Base-by-base conservation (phyloP, 2,113 vertebrate species). In the Onychorhynchus coronatus region DNA sequence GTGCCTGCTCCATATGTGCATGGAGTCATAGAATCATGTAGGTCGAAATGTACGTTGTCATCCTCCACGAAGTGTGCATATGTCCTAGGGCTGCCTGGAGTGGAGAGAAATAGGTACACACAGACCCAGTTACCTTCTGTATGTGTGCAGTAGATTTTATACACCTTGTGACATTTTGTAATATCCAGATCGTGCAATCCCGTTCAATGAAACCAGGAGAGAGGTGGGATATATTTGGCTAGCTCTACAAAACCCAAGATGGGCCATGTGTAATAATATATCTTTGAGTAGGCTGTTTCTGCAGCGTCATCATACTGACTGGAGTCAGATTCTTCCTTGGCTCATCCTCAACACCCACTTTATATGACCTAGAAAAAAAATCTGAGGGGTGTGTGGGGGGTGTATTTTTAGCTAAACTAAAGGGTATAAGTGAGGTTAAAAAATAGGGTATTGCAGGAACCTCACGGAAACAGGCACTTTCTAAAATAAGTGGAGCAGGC, bases 321-420 rank as follows among this genome's bases (percentile, higher is more conserved):
- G 97, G 98, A 97, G 95, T 98, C 98, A 96, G 72, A 91, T 98
- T 98, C 97, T 97, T 92, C 96, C 81, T 98, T 98, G 98, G 98
- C 98, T 98, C 97, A 96, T 97, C 76, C 90, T 89, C 76, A 84
- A 95, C 93, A 96, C 91, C 85, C 68, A 91, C 97, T 97, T 97
- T 97, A 94, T 97, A 90, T 98, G 98, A 98, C 97, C 97, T 97
- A 98, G 97, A 97, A 97, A 98, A 98, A 96, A 94, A 95, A 98
- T 96, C 97, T 85, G 91, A 89, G 96, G 79, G 75, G 90, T 65
- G 94, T 92, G 94, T 96, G 93, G 59, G 85, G 78, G 55, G 53
- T 97, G 74, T 98, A 98, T 98, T 98, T 98, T 98, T 98, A 98
- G 97, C 90, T 85, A 78, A 95, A 97, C 93, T 94, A 96, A 97